These are phyloP conservation scores for Himalopsyche japonica DNA, from an alignment of 2,888 invertebrate species.

Conservation along the genomic window DNA sequence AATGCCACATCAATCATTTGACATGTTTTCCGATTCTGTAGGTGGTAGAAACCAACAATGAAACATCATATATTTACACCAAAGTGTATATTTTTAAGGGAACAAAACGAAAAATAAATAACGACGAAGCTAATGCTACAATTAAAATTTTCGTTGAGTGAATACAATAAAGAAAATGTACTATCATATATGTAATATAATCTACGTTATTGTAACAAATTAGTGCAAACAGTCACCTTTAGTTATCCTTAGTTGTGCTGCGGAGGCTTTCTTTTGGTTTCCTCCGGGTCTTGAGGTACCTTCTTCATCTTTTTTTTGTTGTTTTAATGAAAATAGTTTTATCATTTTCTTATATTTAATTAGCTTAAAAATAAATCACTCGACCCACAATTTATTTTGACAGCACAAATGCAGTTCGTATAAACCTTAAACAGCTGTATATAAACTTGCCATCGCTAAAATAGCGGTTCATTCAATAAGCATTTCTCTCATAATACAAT, in stretches of 20 bases:
- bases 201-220: neutral
- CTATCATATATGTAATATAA: neutral
- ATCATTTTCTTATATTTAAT: slow-evolving; percentile 69
- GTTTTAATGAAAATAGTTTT: slow-evolving; percentile 96
- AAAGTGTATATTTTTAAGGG: neutral
- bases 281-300: slow-evolving; percentile 63
- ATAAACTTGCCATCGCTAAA: neutral
- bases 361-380: slow-evolving; percentile 18
- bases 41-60: neutral
- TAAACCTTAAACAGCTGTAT: slow-evolving; percentile 34
- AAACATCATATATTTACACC: no score
- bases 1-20: neutral
- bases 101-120: neutral
- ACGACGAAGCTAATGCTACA: neutral
- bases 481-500: no score
- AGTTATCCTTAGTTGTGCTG: slow-evolving; percentile 95
- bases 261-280: slow-evolving; percentile 90
- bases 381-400: slow-evolving; percentile 34
- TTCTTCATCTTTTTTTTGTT: slow-evolving; percentile 97
- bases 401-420: slow-evolving; percentile 18
- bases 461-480: neutral
- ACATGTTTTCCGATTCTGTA: neutral
- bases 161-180: neutral
- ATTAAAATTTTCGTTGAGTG: neutral
- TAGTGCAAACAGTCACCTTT: slow-evolving; percentile 72